A percentile compares a stretch with the other conserved stretches of the same genome.
Conservation (phyloP, 2,113 vertebrate species). For the Ceuthmochares aereus region DNA sequence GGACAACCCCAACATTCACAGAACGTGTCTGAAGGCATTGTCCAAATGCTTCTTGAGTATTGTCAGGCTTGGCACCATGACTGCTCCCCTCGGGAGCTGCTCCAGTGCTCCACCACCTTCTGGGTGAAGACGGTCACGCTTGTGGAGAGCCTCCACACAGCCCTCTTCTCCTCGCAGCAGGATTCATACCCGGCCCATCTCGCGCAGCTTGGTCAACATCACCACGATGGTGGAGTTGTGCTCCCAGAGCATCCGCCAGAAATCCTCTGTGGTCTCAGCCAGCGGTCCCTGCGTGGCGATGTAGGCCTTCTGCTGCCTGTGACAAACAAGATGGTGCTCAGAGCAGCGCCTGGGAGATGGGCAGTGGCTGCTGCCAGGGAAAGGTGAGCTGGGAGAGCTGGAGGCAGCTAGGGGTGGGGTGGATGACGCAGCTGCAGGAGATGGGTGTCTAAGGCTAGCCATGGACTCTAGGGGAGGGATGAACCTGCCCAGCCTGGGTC, state of each 20-base stretch:
- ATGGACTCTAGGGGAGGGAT: neutral
- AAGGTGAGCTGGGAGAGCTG: neutral
- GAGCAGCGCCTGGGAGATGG: neutral
- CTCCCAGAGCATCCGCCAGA: slow-evolving; percentile 99
- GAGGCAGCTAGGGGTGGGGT: neutral
- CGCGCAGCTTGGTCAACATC: slow-evolving; percentile 95
- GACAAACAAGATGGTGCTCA: neutral
- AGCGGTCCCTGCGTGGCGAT: slow-evolving; percentile 94
- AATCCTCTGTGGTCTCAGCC: slow-evolving; percentile 95
- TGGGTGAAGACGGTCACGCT: neutral
- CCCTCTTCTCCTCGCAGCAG: neutral
- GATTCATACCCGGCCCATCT: slow-evolving; percentile 92
- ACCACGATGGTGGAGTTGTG: slow-evolving; percentile 98
- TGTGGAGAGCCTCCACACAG: neutral
- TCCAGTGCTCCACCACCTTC: no score
- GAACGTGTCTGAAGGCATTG: no score
- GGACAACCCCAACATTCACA: no score
- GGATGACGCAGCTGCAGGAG: neutral
- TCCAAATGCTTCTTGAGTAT: no score
- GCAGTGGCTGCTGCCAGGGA: neutral
- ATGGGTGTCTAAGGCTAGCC: neutral
- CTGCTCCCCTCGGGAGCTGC: no score
- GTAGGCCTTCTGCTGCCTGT: slow-evolving; percentile 96
- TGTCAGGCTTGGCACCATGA: no score
- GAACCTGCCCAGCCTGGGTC: neutral